Base-by-base conservation (phyloP, 1,140 invertebrate species). In the Cotesia typhae region DNA sequence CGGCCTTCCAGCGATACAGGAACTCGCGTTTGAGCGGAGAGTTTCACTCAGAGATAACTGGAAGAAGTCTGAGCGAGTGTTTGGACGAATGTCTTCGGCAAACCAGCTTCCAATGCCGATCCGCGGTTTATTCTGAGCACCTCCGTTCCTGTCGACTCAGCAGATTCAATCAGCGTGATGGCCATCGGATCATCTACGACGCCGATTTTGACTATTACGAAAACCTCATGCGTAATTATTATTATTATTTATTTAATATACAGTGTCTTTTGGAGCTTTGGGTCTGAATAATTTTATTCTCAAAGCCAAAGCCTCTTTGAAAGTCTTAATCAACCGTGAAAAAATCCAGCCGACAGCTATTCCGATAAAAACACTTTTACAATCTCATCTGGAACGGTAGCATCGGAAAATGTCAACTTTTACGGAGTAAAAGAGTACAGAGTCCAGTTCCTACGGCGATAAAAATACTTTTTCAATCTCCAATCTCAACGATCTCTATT, bases 131-230 rank as follows among this genome's bases (percentile, higher is more conserved):
- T 82, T 95, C 94, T 68, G 94, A 96, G 78, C 89, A 93, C 37
- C 93, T 92, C 79, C 89, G 93, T 72, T 94, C 92, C 36, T 97
- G 95, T 82, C 89, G 94, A 47, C 89, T 96, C 28, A 95, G 94
- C 79, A 89, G 94, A 79, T 96, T 93, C 83, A 95, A 95, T 85
- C 93, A 95, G 83, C 90, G 93, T 69, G 94, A 95, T 80, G 94
- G 94, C n/a, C 93, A 94, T 89, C 88, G 94, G 71, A 92, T 96
- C 67, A 93, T 96, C 70, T 95, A 95, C 79, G 95, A 96, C 83
- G 92, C 93, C 0, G 94, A 95, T 83, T 96, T 94, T 84, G 94
- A 96, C 87, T 96, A 96, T 82, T 97, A 96, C 80, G 95, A 96
- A 84, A 95, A 95, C 87, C 88, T 95, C 28, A 94, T 94, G 93